Conservation (phyloP, 2,888 invertebrate species). For the Cryptocephalus moraei region DNA sequence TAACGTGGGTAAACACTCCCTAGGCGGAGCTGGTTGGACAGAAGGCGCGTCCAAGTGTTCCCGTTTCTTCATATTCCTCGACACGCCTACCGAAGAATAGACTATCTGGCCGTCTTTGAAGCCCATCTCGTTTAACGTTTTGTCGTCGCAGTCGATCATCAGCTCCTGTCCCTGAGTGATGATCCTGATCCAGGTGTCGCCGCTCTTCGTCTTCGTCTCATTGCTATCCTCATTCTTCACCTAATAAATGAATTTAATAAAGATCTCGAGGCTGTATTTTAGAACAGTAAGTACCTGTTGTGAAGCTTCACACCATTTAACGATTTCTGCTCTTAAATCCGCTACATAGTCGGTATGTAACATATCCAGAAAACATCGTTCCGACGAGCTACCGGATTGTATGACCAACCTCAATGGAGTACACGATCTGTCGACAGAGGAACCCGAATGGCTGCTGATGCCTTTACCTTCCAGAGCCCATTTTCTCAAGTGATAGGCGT, state of each 20-base stretch:
- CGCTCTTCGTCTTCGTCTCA: slow-evolving; percentile 34
- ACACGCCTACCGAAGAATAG: slow-evolving; percentile 81
- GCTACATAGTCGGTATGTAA: slow-evolving; percentile 82
- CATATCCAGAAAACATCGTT: slow-evolving; percentile 73
- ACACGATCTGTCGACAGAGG: slow-evolving; percentile 47
- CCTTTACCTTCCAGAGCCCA: slow-evolving; percentile 80
- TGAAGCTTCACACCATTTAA: slow-evolving; percentile 84
- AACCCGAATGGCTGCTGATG: slow-evolving; percentile 67
- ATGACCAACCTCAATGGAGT: slow-evolving; percentile 67
- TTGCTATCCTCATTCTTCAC: slow-evolving; percentile 25
- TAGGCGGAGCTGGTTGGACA: slow-evolving; percentile 75
- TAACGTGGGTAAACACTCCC: slow-evolving; percentile 76
- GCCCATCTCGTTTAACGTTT: slow-evolving; percentile 81
- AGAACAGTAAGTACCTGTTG: slow-evolving; percentile 27
- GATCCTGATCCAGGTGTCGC: slow-evolving; percentile 63
- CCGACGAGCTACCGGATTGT: slow-evolving; percentile 81
- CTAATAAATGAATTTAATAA: slow-evolving; percentile 11
- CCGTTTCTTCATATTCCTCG: slow-evolving; percentile 43
- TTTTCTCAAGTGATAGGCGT: slow-evolving; percentile 79
- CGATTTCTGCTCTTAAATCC: slow-evolving; percentile 86
- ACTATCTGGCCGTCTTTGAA: slow-evolving; percentile 91
- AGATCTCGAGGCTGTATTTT: background rate
- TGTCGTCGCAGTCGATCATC: slow-evolving; percentile 85
- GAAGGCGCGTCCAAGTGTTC: slow-evolving; percentile 77
- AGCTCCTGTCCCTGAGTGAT: slow-evolving; percentile 91